phyloP scores from a whole-genome alignment of 2,888 invertebrate genomes.

The Pollenia labialis region DNA sequence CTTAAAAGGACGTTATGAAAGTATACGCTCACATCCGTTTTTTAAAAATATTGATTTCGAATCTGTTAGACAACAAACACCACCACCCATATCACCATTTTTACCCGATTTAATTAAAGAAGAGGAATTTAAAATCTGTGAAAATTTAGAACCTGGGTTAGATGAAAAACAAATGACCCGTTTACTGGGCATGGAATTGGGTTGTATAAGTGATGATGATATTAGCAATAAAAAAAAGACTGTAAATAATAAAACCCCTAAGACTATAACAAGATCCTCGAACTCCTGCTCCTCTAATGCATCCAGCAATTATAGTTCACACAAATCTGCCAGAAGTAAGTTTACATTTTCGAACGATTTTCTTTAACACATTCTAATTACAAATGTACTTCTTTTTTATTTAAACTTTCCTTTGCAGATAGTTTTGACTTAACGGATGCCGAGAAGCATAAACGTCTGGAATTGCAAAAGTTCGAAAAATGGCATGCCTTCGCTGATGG shows the following conservation, averaged over 20 bases:
- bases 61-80: slow-evolving; percentile 89
- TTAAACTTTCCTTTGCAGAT: slow-evolving; percentile 82
- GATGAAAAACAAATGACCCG: slow-evolving; percentile 92
- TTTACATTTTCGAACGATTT: slow-evolving; percentile 28
- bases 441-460: slow-evolving; percentile 88
- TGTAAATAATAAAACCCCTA: slow-evolving; percentile 63
- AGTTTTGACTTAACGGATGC: slow-evolving; percentile 88
- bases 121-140: slow-evolving; percentile 89
- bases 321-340: slow-evolving; percentile 76
- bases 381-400: neutral
- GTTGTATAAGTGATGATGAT: slow-evolving; percentile 74
- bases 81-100: slow-evolving; percentile 93
- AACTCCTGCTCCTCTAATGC: slow-evolving; percentile 51
- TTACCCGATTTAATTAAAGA: slow-evolving; percentile 89
- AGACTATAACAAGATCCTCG: slow-evolving; percentile 50
- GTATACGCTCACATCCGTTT: slow-evolving; percentile 94
- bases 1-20: slow-evolving; percentile 89
- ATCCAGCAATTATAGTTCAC: slow-evolving; percentile 49
- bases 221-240: slow-evolving; percentile 63
- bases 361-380: neutral
- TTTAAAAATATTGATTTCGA: slow-evolving; percentile 94
- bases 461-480: slow-evolving; percentile 89
- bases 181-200: slow-evolving; percentile 89
- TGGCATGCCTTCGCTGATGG: slow-evolving; percentile 95
- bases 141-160: slow-evolving; percentile 93